Evolutionary conservation across 2,888 invertebrate species (phyloP), one percentile per base, ranked within the genome.

Genomic region (Archips crataeganus): DNA sequence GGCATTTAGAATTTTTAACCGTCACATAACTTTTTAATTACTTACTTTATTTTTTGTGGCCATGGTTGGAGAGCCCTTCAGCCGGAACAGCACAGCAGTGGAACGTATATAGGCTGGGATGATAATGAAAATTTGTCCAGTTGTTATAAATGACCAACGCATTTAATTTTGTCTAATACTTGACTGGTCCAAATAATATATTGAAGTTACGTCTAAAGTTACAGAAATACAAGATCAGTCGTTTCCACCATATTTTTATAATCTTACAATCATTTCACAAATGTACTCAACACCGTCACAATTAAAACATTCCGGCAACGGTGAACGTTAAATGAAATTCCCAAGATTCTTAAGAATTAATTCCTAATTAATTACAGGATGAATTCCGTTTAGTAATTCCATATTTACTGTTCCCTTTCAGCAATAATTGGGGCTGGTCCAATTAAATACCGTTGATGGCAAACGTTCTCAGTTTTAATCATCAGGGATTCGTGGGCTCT

Each of bases 401-500:
- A 80, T 82, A 80, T 60, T 80, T 81, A 80, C 80, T 75, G 77
- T 80, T 78, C 75, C 77, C 76, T 78, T 73, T 72, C 74, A 68
- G 78, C 54, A 75, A 79, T 77, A 77, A 77, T 81, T 79, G 78
- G 75, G 72, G 75, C 68, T 54, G 73, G 71, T 67, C 39, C 69
- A 69, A 69, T 69, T 69, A 69, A 69, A 61, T 42, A 15, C 49
- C 36, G 59, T 11, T 34, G 49, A 47, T 61, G 32, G 80, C 77
- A 75, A 78, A 79, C 77, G 79, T 78, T 78, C 75, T 79, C 68
- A 72, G 72, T 80, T 61, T 79, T 81, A 83, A 83, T 82, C 83
- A 83, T 81, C 61, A 73, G 78, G 83, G 83, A 82, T 82, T 82
- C 79, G 76, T 32, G 75, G 75, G 79, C 76, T 78, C 82, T 83